Conservation (phyloP, 1,140 invertebrate species). For the Paralvinella palmiformis region DNA sequence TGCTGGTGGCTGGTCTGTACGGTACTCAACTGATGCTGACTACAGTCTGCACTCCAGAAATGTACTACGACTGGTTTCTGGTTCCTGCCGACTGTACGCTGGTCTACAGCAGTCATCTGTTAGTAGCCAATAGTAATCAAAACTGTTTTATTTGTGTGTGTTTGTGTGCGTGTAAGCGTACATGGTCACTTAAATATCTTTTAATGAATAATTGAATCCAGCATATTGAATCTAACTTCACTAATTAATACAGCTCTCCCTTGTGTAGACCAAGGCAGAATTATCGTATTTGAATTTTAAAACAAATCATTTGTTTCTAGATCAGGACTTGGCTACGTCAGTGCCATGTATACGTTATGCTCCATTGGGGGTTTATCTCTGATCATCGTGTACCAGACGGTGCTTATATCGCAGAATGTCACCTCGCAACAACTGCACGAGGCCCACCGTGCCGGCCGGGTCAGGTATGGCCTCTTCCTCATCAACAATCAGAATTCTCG, state of each 20-base stretch:
- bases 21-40: conserved; percentile 39
- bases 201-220: neutral
- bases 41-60: conserved; percentile 43
- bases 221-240: neutral
- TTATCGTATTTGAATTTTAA: neutral
- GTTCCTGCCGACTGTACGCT: conserved; percentile 40
- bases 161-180: neutral
- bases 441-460: conserved; percentile 21
- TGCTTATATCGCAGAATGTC: conserved; percentile 42
- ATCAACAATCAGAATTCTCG: conserved; percentile 33
- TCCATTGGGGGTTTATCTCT: conserved; percentile 24
- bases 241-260: neutral
- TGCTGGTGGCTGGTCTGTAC: conserved; percentile 37
- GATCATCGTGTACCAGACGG: conserved; percentile 31
- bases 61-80: conserved; percentile 41
- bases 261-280: neutral
- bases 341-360: conserved; percentile 26
- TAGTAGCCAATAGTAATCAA: conserved; percentile 23
- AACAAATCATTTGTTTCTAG: conserved; percentile 22
- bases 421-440: conserved; percentile 38
- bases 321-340: conserved; percentile 33
- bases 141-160: neutral
- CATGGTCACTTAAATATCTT: neutral
- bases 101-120: conserved; percentile 39
- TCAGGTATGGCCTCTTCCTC: conserved; percentile 22